Base-by-base conservation (phyloP, 2,888 invertebrate genomes). In the Drosophila atripex region DNA sequence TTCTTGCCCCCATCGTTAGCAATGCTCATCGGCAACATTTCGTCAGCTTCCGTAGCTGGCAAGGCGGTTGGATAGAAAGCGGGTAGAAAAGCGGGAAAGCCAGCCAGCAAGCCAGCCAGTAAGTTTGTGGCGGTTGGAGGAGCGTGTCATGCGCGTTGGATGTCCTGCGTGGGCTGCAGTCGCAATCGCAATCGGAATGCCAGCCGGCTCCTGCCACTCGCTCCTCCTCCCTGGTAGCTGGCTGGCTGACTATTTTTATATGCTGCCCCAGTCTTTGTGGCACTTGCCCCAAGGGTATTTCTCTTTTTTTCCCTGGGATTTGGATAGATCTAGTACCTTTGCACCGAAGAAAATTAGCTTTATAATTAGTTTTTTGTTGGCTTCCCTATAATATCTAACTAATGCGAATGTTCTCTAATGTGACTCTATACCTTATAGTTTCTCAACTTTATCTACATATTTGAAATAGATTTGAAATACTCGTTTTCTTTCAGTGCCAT, bases 11-110 rank as follows among this genome's bases (percentile, higher is more conserved):
- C 83, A 85, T 87, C 87, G 84, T 84, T 84, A 87, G 83, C 82
- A 76, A 76, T 69, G 79, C 83, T 83, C 89, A 89, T 89, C 89
- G 89, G 89, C 86, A 84, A 79, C 89, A 89, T 88, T 89, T 89
- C 89, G 89, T 89, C 85, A 88, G 85, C 88, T 89, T 89, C 89
- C 89, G 89, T 80, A 57, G 23, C 59, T 23, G 60, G 59, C 4
- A 30, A 45, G 21, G 53, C 18, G 53, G 41, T 6, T 53, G 43
- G 45, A 41, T 16, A 41, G 41, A 18, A 41, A 16, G 3, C 5
- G n/a, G 18, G 11, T 18, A 39, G 53, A 28, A 18, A 1, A 45
- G 52, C 23, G 12, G 18, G 49, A 47, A 39, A 30, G 56, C 21
- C 54, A 46, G 50, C 35, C 28, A 51, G 66, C 28, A 21, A 66